Conservation (phyloP, 2,113 vertebrate genomes). For the Butastur rufipennis region DNA sequence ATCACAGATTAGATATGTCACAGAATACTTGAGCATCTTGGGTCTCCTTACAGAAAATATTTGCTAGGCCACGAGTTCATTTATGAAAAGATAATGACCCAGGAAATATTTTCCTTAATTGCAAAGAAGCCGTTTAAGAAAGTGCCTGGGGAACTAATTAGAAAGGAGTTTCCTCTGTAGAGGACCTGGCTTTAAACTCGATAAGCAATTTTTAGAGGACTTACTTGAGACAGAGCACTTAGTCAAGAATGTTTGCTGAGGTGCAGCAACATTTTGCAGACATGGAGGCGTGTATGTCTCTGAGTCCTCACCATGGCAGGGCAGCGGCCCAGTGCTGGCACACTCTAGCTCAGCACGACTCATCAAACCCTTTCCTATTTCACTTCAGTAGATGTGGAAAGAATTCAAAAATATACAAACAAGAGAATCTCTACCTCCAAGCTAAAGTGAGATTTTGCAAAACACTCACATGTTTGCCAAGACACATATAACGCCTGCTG, state of each 20-base stretch:
- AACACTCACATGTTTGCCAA: not conserved
- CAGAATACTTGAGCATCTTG: slow-evolving; percentile 8
- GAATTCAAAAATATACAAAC: not conserved
- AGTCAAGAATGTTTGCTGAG: not conserved
- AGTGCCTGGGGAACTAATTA: slow-evolving; percentile 56
- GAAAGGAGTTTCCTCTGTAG: slow-evolving; percentile 41
- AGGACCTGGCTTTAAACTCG: slow-evolving; percentile 46
- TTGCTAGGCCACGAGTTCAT: slow-evolving; percentile 38
- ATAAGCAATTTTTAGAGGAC: slow-evolving; percentile 26
- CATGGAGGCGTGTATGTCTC: not conserved
- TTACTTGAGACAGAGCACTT: slow-evolving; percentile 19
- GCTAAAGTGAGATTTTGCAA: not conserved
- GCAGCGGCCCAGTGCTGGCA: not conserved
- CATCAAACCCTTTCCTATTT: not conserved
- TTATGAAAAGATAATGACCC: slow-evolving; percentile 58
- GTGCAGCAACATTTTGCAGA: not conserved
- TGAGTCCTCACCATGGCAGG: rapidly evolving
- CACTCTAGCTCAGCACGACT: not conserved
- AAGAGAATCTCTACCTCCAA: not conserved
- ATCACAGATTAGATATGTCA: slow-evolving; percentile 31
- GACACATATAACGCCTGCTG: not conserved
- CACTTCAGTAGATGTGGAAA: not conserved
- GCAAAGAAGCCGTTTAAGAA: slow-evolving; percentile 36
- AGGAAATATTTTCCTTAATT: slow-evolving; percentile 48
- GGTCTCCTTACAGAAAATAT: slow-evolving; percentile 48